These are phyloP conservation scores for Tuberolachnus salignus DNA, from an alignment of 2,888 invertebrate species.

Conservation along the genomic window DNA sequence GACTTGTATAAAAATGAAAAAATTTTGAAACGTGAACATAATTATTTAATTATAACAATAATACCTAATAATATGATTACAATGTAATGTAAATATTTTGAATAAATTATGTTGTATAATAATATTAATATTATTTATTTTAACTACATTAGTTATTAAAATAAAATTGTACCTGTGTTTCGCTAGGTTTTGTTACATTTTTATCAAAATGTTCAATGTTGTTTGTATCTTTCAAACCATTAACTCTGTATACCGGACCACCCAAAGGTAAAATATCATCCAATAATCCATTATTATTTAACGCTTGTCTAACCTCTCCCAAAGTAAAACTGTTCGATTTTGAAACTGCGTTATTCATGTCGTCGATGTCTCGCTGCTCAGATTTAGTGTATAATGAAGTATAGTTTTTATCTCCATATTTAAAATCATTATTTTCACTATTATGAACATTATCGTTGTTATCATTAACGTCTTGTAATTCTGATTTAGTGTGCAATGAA, in stretches of 20 bases:
- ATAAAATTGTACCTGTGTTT: not conserved
- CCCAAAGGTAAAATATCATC: slow-evolving; percentile 31
- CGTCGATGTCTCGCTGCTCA: not conserved
- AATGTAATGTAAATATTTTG: too few species aligned
- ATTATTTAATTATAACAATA: too few species aligned
- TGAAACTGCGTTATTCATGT: not conserved
- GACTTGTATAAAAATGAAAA: too few species aligned
- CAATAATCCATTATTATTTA: slow-evolving; percentile 36
- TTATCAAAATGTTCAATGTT: not conserved
- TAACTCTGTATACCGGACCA: slow-evolving; percentile 24
- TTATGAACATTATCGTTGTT: not conserved
- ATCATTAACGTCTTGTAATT: not conserved
- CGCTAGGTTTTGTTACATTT: not conserved
- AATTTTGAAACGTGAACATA: too few species aligned
- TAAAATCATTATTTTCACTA: not conserved
- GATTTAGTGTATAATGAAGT: slow-evolving; percentile 26
- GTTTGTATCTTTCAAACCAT: slow-evolving; percentile 7
- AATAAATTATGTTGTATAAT: too few species aligned
- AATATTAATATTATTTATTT: not conserved
- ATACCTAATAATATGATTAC: too few species aligned
- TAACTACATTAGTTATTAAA: not conserved
- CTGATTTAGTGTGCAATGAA: not conserved
- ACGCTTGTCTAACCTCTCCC: slow-evolving; percentile 40
- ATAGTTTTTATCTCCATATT: not conserved
- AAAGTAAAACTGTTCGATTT: slow-evolving; percentile 33